Evolutionary conservation across 2,888 invertebrate species (phyloP).

Genomic region (Toxonevra muliebris): DNA sequence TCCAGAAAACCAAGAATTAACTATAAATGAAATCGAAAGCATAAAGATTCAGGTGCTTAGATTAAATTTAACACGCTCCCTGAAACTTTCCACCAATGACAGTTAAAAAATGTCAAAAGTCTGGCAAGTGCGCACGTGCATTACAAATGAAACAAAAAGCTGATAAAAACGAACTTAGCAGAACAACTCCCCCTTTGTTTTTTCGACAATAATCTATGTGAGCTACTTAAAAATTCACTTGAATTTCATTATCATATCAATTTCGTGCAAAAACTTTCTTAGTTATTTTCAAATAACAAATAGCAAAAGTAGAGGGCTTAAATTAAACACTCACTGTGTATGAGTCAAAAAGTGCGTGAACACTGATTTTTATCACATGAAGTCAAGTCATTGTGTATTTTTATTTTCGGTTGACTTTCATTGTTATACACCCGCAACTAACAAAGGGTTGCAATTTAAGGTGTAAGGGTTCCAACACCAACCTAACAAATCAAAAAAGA

Average conservation of each 20-base stretch:
- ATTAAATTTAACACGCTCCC: constrained; percentile 45
- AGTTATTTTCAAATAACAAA: background rate
- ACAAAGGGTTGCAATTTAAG: constrained; percentile 44
- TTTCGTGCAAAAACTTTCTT: constrained; percentile 44
- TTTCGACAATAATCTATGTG: constrained; percentile 12
- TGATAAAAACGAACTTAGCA: constrained; percentile 9
- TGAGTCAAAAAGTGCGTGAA: background rate
- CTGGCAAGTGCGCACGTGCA: constrained; percentile 41
- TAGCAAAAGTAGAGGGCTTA: background rate
- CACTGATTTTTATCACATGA: constrained; percentile 23
- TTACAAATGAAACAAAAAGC: constrained; percentile 20
- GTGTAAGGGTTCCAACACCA: background rate
- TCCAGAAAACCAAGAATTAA: too few species aligned
- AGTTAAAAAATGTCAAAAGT: constrained; percentile 26
- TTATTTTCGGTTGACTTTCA: constrained; percentile 33
- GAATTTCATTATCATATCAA: constrained; percentile 58
- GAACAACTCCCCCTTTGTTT: constrained; percentile 2
- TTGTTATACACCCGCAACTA: constrained; percentile 41
- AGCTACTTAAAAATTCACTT: constrained; percentile 39
- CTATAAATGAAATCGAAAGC: constrained; percentile 37
- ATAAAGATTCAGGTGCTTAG: constrained; percentile 61
- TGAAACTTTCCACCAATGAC: background rate
- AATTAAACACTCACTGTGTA: background rate
- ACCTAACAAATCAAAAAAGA: background rate
- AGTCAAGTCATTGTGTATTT: background rate